These are phyloP conservation scores for Balearica regulorum DNA, from an alignment of 2,797 vertebrate genomes.

Conservation along the genomic window DNA sequence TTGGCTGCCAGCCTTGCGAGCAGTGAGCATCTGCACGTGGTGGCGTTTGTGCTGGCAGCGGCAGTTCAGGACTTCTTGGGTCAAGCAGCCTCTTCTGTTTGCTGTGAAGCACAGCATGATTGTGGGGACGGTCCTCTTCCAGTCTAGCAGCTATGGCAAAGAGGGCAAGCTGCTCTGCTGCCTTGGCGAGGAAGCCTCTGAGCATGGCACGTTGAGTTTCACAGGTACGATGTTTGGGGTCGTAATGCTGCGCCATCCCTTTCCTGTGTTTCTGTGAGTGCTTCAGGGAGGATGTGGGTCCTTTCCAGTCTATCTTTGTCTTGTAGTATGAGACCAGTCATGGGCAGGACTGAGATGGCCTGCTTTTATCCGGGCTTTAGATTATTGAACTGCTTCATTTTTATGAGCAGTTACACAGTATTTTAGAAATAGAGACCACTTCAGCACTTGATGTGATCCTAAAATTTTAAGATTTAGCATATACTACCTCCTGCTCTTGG, in stretches of 20 bases:
- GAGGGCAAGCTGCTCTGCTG: constrained; percentile 71
- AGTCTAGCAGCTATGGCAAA: constrained; percentile 82
- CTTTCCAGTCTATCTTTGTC: background rate
- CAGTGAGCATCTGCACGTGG: background rate
- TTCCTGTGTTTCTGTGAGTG: background rate
- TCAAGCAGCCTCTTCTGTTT: background rate
- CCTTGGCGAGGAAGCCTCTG: constrained; percentile 54
- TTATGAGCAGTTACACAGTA: background rate
- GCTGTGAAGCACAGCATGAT: constrained; percentile 75
- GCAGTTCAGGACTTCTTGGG: background rate
- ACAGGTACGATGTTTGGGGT: constrained; percentile 56
- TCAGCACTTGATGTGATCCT: background rate
- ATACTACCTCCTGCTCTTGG: background rate
- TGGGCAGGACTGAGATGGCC: background rate
- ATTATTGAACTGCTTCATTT: background rate
- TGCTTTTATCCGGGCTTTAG: background rate
- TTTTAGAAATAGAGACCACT: background rate
- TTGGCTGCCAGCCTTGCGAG: background rate
- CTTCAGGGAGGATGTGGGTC: background rate
- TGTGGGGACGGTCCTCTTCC: constrained; percentile 78
- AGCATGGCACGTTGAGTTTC: background rate
- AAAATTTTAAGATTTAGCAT: background rate
- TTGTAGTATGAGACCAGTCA: background rate
- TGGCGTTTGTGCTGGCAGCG: background rate
- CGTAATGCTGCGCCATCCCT: background rate